Evolutionary conservation across 2,888 invertebrate genomes (phyloP).

Genomic region (Timema podura): DNA sequence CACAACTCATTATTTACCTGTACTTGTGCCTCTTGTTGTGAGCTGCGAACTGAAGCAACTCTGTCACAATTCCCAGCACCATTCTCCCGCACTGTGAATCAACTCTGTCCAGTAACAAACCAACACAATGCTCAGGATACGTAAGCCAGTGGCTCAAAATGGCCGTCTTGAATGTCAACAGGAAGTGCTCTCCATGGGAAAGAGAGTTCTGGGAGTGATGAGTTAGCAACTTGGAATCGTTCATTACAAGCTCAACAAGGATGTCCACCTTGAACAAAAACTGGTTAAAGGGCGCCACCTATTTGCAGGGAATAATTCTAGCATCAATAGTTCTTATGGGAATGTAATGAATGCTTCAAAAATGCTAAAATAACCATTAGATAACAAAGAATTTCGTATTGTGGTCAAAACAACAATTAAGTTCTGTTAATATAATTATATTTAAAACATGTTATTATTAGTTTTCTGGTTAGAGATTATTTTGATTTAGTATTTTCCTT

Average conservation of each 20-base stretch:
- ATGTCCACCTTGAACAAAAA: slow-evolving; percentile 16
- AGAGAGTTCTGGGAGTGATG: slow-evolving; percentile 16
- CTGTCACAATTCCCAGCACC: slow-evolving; percentile 1
- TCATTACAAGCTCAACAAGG: slow-evolving; percentile 18
- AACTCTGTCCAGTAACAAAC: slow-evolving; percentile 15
- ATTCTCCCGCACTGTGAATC: not conserved
- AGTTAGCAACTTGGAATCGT: slow-evolving; percentile 16
- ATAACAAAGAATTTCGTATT: no score
- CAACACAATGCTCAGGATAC: slow-evolving; percentile 16
- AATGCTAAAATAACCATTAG: no score
- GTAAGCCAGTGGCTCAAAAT: slow-evolving; percentile 21
- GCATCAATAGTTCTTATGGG: no score
- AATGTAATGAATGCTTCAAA: no score
- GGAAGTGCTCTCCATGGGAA: slow-evolving; percentile 29
- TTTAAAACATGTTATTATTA: no score
- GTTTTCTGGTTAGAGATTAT: no score
- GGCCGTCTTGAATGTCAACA: slow-evolving; percentile 18
- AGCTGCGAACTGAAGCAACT: slow-evolving; percentile 18
- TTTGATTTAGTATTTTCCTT: no score
- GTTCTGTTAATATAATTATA: no score
- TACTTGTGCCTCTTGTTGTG: slow-evolving; percentile 4
- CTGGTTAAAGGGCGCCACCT: not conserved
- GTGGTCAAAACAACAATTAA: no score
- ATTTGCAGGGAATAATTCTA: not conserved
- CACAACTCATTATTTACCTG: no score